These are phyloP conservation scores for Ladona fulva DNA, from an alignment of 1,140 invertebrate genomes.

Conservation along the genomic window DNA sequence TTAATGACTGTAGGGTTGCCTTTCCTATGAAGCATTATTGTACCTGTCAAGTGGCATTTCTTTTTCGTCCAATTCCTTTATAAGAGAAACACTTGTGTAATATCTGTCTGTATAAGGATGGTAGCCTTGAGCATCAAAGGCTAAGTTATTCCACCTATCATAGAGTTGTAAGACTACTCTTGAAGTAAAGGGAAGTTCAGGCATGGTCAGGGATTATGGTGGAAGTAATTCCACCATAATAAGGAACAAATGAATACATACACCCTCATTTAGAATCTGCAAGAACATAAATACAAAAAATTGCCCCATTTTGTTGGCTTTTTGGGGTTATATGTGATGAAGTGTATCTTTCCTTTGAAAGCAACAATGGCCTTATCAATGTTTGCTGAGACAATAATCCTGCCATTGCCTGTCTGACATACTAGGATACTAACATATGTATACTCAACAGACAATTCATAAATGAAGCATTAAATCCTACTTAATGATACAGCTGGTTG, in stretches of 20 bases:
- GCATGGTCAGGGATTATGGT: neutral
- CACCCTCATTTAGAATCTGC: neutral
- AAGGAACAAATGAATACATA: neutral
- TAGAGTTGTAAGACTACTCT: neutral
- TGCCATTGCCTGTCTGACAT: too few species aligned
- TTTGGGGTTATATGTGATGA: slow-evolving; percentile 27
- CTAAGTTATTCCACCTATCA: neutral
- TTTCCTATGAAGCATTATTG: neutral
- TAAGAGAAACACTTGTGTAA: neutral
- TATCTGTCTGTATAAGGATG: neutral
- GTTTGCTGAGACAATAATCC: slow-evolving; percentile 22
- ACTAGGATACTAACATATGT: too few species aligned
- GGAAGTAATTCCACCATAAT: neutral
- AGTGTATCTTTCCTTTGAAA: slow-evolving; percentile 27
- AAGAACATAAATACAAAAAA: slow-evolving; percentile 14
- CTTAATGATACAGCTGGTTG: too few species aligned
- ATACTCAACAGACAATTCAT: too few species aligned
- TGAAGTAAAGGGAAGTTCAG: neutral
- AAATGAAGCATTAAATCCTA: too few species aligned
- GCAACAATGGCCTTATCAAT: slow-evolving; percentile 24
- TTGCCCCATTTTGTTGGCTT: slow-evolving; percentile 29
- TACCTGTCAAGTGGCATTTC: neutral
- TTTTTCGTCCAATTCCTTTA: neutral
- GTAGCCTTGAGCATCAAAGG: neutral
- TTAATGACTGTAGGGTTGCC: neutral